Base-by-base conservation (phyloP, 92 coral and sea anemone species). In the Porites cylindrica region DNA sequence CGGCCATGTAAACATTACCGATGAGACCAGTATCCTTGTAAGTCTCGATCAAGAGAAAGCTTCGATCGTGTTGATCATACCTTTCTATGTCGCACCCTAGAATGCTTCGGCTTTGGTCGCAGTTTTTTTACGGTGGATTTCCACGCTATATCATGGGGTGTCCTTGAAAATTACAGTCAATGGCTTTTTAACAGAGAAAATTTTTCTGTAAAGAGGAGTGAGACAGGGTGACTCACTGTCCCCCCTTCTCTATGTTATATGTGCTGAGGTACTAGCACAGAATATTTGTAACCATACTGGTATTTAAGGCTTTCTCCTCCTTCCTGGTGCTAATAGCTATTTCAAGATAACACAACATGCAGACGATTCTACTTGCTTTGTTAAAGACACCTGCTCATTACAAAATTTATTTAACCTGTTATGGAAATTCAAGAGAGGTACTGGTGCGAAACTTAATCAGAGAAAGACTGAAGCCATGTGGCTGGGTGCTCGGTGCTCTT, bases 281-380 rank as follows among this genome's bases (percentile, higher is more conserved):
- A 71, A 16, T 9, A 56, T 82, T 7, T 17, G 87, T 17, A 38
- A 14, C 3, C 20, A 43, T 60, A 12, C 7, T 9, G 29, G 1
- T 1, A 71, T 83, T 8, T 14, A 72, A 4, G 82, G 86, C 16
- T 80, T 87, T 74, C 66, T 60, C 4, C 23, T 87, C 9, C 90
- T 76, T 1, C 81, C 77, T 0, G 61, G 73, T 32, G 2, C 10
- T 0, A 70, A 82, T 12, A 54, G 8, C 1, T 50, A 11, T 5
- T 81, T 64, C 20, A 64, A 65, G 43, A 6, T 81, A 0, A 14
- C 47, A 0, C 82, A 81, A 17, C 81, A 88, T 54, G 86, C 91
- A 10, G 86, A 88, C 56, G 86, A 88, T 62, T 21, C 86, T 10
- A 74, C 91, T 2, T 24, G 69, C 20, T 7, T 80, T 51, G 53